Evolutionary conservation across 2,888 invertebrate species (phyloP).

Genomic region (Theretra japonica): DNA sequence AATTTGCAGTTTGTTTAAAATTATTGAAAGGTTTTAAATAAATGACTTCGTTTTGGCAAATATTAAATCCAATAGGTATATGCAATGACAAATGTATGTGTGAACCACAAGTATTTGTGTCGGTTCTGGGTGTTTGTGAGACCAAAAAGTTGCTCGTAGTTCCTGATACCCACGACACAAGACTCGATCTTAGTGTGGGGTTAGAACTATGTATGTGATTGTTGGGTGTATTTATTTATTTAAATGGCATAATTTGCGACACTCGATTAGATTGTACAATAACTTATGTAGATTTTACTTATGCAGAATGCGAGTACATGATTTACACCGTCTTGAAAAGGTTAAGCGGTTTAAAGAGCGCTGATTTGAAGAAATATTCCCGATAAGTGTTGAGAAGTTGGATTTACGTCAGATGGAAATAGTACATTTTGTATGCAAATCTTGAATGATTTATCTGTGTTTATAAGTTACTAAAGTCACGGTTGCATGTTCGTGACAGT

Average conservation of each 20-base stretch:
- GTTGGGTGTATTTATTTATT: no score
- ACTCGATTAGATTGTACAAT: background rate
- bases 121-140: no score
- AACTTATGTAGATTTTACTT: slow-evolving; percentile 32
- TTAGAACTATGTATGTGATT: no score
- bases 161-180: no score
- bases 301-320: slow-evolving; percentile 34
- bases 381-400: background rate
- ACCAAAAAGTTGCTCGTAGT: no score
- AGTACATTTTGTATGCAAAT: background rate
- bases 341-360: slow-evolving; percentile 50
- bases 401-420: background rate
- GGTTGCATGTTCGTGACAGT: no score
- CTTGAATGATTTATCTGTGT: background rate
- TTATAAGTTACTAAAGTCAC: background rate
- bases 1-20: slow-evolving; percentile 13
- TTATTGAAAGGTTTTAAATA: background rate
- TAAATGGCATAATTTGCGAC: background rate
- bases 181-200: no score
- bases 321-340: slow-evolving; percentile 49
- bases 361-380: slow-evolving; percentile 55
- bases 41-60: background rate
- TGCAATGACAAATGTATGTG: no score
- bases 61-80: no score
- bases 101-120: no score